Percentiles rank a stretch among this genome's conserved stretches.
Conservation (phyloP, 2,113 vertebrate genomes). For the Microtus richardsoni region DNA sequence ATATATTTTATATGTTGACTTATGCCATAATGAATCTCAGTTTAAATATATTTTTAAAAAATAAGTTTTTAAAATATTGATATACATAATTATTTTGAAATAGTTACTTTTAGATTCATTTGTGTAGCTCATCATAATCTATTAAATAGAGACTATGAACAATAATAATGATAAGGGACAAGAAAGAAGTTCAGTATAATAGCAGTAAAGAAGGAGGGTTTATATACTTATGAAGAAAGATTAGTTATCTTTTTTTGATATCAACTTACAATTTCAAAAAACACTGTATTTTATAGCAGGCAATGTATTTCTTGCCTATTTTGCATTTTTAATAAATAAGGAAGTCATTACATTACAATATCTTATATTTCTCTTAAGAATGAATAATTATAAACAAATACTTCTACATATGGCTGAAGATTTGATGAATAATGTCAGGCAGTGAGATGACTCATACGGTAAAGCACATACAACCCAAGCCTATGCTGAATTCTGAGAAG, state of each 20-base stretch:
- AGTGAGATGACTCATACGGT: not conserved
- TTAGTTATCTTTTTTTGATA: not conserved
- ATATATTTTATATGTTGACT: not conserved
- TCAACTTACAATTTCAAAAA: constrained; percentile 6
- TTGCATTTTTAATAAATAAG: not conserved
- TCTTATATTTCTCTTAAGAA: not conserved
- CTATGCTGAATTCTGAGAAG: not conserved
- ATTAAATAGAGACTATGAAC: not conserved
- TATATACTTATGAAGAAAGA: not conserved
- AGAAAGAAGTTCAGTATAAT: not conserved
- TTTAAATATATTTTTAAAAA: constrained; percentile 6
- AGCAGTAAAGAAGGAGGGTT: not conserved
- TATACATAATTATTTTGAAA: not conserved
- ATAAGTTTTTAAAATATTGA: not conserved
- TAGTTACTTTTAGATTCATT: constrained; percentile 38
- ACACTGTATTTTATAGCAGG: not conserved
- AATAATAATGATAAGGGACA: not conserved
- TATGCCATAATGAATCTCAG: not conserved
- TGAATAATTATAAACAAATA: not conserved
- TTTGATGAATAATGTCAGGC: not conserved
- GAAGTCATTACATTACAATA: not conserved
- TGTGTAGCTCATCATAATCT: not conserved
- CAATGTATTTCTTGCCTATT: not conserved
- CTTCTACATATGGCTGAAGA: not conserved
- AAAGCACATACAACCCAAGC: too few relatives aligned